Evolutionary conservation across 1,140 invertebrate species (phyloP), one percentile per base, ranked within the genome.

Genomic region (Camponotus floridanus): DNA sequence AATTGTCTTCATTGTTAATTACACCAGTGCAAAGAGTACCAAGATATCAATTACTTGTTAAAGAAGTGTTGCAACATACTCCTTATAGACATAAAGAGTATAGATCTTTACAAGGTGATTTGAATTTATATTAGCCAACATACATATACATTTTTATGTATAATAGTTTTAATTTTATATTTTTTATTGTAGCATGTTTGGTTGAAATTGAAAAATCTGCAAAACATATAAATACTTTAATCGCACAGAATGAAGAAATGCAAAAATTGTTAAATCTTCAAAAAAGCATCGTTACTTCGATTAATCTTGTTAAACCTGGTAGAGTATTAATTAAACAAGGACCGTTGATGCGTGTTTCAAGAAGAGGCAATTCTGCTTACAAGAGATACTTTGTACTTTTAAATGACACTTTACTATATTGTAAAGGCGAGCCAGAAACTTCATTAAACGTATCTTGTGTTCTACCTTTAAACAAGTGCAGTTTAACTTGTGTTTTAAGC

Each of bases 21-120:
- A 96, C 96, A 55, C 97, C 97, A 48, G 97, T 98, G 87, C 97
- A 98, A 92, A 95, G 97, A 88, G 95, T 98, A 74, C 97, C 97
- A 18, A 95, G 97, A 86, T 98, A 98, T 93, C 96, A 97, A 88
- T 94, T 98, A 45, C 94, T 98, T 8, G 93, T 98, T 18, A 96
- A 96, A 92, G 96, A 97, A 93, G 95, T 98, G 0, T 90, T 97
- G 59, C 94, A 96, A 76, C 95, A 97, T 83, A 97, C 97, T 0
- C 93, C 95, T 51, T 92, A 94, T 36, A 95, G 95, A 42, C 96
- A 97, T 88, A 94, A 95, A 87, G 96, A 97, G 88, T 97, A 96
- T 91, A 92, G 95, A 71, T 91, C 92, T 33, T 90, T 96, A 26
- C 95, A 95, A 91, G 92, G 94, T 95, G 86, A 76, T 59, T 26